phyloP scores from a whole-genome alignment of 2,113 vertebrate genomes.

The Grammomys surdaster region DNA sequence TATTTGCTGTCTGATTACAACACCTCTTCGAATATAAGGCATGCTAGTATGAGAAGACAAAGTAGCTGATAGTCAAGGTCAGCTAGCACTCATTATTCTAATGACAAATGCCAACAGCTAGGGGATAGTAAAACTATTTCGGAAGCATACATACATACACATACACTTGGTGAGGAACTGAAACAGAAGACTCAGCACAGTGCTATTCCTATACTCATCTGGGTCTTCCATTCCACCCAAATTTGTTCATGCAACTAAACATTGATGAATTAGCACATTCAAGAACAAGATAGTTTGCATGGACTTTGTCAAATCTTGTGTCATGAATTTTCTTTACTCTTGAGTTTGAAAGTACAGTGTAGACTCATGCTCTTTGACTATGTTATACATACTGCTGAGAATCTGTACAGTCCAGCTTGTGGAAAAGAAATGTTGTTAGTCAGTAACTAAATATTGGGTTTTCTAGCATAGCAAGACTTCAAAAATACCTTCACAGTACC shows the following conservation, averaged over 20 bases:
- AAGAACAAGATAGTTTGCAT: neutral
- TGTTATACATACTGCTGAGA: neutral
- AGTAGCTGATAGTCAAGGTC: neutral
- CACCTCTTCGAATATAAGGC: neutral
- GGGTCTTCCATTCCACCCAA: neutral
- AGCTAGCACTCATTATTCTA: neutral
- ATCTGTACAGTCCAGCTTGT: neutral
- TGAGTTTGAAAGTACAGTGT: neutral
- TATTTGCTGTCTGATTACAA: neutral
- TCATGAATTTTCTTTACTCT: neutral
- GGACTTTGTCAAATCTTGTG: neutral
- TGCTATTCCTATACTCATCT: neutral
- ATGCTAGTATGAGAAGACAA: neutral
- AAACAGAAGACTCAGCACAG: neutral
- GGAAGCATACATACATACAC: neutral
- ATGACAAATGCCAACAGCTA: neutral
- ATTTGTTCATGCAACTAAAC: neutral
- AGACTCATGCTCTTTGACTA: neutral
- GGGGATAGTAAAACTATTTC: neutral
- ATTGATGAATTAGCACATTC: neutral
- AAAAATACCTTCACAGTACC: neutral
- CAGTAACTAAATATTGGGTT: neutral
- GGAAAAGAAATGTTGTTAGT: conserved; percentile 13
- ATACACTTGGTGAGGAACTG: neutral
- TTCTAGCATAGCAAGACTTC: neutral